Conservation (phyloP, 2,888 invertebrate genomes). For the Ceriagrion tenellum region DNA sequence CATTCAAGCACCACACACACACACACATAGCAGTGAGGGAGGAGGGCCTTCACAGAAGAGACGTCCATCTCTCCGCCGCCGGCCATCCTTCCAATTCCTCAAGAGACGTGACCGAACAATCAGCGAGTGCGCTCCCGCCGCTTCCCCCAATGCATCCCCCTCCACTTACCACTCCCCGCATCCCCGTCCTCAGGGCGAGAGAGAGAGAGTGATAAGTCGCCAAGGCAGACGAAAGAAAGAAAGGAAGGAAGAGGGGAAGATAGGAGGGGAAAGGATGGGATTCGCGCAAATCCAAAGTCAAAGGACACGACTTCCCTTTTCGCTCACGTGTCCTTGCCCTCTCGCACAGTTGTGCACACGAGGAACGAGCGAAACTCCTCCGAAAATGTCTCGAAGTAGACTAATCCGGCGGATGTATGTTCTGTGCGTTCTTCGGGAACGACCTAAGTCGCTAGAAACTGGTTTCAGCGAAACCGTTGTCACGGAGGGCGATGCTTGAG, state of each 20-base stretch:
- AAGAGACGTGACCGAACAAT: slow-evolving; percentile 28
- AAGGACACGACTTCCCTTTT: background rate
- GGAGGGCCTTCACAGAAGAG: background rate
- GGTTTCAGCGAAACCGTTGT: no score
- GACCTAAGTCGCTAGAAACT: no score
- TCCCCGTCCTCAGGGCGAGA: background rate
- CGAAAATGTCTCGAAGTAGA: no score
- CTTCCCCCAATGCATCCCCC: background rate
- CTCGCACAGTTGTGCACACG: background rate
- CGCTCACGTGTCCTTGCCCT: background rate
- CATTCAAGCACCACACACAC: slow-evolving; percentile 31
- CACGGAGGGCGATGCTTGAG: no score
- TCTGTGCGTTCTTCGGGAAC: no score
- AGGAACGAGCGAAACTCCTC: background rate
- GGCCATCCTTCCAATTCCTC: background rate
- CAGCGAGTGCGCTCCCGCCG: background rate
- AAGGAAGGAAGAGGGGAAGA: background rate
- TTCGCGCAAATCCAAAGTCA: background rate
- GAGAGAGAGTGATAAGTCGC: background rate
- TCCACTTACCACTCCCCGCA: no score
- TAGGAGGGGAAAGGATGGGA: background rate
- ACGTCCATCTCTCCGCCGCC: background rate
- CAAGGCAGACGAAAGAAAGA: background rate
- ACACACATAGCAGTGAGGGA: background rate
- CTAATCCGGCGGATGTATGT: no score